These are phyloP conservation scores for Drosophila fuyamai DNA, from an alignment of 1,140 invertebrate genomes.

Conservation along the genomic window DNA sequence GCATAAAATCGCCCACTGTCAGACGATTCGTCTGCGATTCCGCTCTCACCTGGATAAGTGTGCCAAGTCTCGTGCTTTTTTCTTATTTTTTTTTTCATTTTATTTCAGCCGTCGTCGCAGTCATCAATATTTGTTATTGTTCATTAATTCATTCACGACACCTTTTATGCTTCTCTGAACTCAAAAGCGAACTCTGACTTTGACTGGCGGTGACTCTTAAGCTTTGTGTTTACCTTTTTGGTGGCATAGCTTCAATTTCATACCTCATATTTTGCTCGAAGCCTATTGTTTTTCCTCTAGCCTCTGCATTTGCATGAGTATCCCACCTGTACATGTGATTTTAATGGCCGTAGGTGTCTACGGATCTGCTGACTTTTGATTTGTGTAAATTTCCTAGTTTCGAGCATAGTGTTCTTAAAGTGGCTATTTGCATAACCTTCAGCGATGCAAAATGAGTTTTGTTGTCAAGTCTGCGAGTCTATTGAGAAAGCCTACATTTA, in stretches of 20 bases:
- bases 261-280: slow-evolving; percentile 18
- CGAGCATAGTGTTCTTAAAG: slow-evolving; percentile 49
- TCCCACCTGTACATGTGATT: slow-evolving; percentile 28
- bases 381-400: slow-evolving; percentile 76
- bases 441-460: slow-evolving; percentile 20
- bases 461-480: neutral
- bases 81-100: slow-evolving; percentile 21
- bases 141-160: slow-evolving; percentile 79
- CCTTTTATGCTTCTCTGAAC: slow-evolving; percentile 55
- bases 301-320: slow-evolving; percentile 39
- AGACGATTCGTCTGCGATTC: slow-evolving; percentile 55
- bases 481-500: slow-evolving; percentile 56
- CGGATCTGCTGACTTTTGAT: slow-evolving; percentile 51
- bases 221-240: slow-evolving; percentile 38
- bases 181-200: slow-evolving; percentile 66
- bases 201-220: slow-evolving; percentile 44
- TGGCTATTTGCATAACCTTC: slow-evolving; percentile 69
- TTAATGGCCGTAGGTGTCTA: slow-evolving; percentile 36
- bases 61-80: slow-evolving; percentile 42
- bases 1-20: slow-evolving; percentile 68
- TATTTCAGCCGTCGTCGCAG: slow-evolving; percentile 39
- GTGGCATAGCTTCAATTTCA: slow-evolving; percentile 24
- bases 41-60: slow-evolving; percentile 42
- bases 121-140: slow-evolving; percentile 59
- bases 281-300: slow-evolving; percentile 47